Percentiles rank a stretch among this genome's conserved stretches.
Evolutionary conservation across 2,113 vertebrate genomes (phyloP).

Genomic region (Entosphenus tridentatus): DNA sequence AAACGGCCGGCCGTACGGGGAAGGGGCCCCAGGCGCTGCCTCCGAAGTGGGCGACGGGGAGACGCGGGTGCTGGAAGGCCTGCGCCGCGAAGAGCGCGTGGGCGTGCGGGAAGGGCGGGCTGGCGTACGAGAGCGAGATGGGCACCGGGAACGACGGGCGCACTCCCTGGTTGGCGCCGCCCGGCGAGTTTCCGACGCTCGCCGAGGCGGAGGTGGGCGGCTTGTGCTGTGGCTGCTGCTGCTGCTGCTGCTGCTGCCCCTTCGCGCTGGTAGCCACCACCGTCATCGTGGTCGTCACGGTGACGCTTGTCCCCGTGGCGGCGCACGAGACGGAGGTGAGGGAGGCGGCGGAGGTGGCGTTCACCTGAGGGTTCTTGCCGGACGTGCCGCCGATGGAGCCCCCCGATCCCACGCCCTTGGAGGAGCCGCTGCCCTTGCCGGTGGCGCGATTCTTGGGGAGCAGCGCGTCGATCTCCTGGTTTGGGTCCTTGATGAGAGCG

Average conservation of each 20-base stretch:
- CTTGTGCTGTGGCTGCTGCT: conserved; percentile 66
- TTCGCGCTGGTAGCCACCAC: background rate
- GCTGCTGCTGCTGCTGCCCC: conserved; percentile 65
- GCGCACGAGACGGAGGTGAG: conserved; percentile 55
- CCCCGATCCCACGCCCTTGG: conserved; percentile 47
- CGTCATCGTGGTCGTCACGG: background rate
- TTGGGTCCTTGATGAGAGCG: conserved; percentile 3
- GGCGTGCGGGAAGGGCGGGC: conserved; percentile 46
- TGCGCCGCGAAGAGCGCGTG: conserved; percentile 66
- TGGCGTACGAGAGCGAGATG: conserved; percentile 70
- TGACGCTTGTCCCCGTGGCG: background rate
- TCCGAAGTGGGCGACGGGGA: conserved; percentile 92
- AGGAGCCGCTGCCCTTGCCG: conserved; percentile 39
- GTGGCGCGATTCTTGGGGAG: conserved; percentile 17
- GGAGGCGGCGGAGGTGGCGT: conserved; percentile 46
- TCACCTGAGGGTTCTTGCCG: conserved; percentile 54
- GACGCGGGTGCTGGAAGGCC: conserved; percentile 93
- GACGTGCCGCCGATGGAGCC: conserved; percentile 39
- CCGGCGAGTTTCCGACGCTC: too few species aligned
- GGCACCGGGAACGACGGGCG: conserved; percentile 74
- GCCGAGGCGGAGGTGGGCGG: conserved; percentile 51
- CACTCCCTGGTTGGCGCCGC: conserved; percentile 17
- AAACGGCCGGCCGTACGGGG: conserved; percentile 82
- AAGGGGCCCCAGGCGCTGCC: conserved; percentile 96
- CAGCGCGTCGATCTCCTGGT: conserved; percentile 3